Evolutionary conservation across 2,113 vertebrate genomes (phyloP), one percentile per base, ranked within the genome.

Genomic region (Sinosuthora webbiana): DNA sequence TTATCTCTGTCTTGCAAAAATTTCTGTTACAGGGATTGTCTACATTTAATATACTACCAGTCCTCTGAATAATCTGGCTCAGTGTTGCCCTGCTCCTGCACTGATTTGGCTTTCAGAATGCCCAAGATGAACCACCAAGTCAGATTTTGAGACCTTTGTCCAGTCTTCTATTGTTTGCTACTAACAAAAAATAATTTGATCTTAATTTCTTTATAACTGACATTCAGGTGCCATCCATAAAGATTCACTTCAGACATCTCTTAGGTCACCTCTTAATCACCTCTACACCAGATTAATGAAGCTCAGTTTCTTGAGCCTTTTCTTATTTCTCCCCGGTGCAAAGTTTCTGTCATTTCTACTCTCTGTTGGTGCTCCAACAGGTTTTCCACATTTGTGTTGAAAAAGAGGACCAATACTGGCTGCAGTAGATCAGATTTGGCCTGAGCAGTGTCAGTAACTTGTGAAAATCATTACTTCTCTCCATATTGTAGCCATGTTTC

Each of bases 1-100:
- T 39, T 53, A 16, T 41, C 19, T 71, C 22, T 87, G 3, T 7
- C 14, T 55, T 64, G 7, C 50, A 45, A 80, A 81, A 56, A 35
- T 15, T n/a, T 56, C 15, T 63, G 3, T 47, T 75, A 14, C 0
- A 0, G 52, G 3, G 9, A 24, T 13, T 35, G 14, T 22, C 33
- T 69, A 5, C 13, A 13, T 64, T 75, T 47, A 45, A 64, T 39
- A 28, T 15, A 15, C 6, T 59, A 23, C 5, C 9, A 78, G 11
- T 16, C 76, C 17, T 69, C 24, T 28, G 20, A 60, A 20, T 35
- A 42, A 77, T 6, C 18, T 62, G 11, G 1, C 8, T 69, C 50
- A 77, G 5, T 2, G 5, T 24, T 64, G 35, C 35, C n/a, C 22
- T 27, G 17, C 25, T 64, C 2, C 11, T 11, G 8, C 56, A 41